These are phyloP conservation scores for Selenia dentaria DNA, from an alignment of 2,888 invertebrate genomes.

Conservation along the genomic window DNA sequence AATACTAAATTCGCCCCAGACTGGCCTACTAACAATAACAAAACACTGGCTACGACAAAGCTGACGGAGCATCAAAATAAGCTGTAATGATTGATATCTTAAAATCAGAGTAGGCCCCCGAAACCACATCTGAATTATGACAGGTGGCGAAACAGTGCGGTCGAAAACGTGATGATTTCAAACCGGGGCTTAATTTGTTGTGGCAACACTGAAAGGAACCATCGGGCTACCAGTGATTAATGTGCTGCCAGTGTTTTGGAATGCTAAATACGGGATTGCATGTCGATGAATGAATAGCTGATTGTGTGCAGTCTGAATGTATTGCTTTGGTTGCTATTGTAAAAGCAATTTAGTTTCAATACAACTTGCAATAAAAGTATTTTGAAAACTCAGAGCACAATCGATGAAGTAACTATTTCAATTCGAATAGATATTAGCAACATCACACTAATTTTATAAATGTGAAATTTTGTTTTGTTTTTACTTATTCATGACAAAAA, in stretches of 20 bases:
- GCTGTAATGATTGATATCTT: too few species aligned
- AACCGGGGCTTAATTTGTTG: slow-evolving; percentile 34
- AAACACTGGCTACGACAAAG: too few species aligned
- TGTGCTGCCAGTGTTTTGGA: slow-evolving; percentile 33
- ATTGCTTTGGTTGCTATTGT: slow-evolving; percentile 8
- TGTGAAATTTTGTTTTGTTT: too few species aligned
- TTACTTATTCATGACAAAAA: too few species aligned
- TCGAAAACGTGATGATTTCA: slow-evolving; percentile 53
- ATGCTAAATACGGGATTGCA: slow-evolving; percentile 35
- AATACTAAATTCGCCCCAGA: too few species aligned
- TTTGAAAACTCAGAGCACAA: background rate
- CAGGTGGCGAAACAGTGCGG: slow-evolving; percentile 59
- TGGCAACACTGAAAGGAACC: slow-evolving; percentile 37
- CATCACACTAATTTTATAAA: too few species aligned
- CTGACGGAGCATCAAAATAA: too few species aligned
- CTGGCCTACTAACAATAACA: too few species aligned
- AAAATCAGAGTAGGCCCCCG: slow-evolving; percentile 10
- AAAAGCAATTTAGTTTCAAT: slow-evolving; percentile 17
- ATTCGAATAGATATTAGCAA: too few species aligned
- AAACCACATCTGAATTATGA: slow-evolving; percentile 50
- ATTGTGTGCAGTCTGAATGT: slow-evolving; percentile 17
- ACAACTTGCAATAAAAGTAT: background rate
- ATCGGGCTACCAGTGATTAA: slow-evolving; percentile 41
- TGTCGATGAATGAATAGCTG: slow-evolving; percentile 30
- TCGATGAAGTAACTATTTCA: too few species aligned